Conservation (phyloP, 2,113 vertebrate species). For the Psophia crepitans region DNA sequence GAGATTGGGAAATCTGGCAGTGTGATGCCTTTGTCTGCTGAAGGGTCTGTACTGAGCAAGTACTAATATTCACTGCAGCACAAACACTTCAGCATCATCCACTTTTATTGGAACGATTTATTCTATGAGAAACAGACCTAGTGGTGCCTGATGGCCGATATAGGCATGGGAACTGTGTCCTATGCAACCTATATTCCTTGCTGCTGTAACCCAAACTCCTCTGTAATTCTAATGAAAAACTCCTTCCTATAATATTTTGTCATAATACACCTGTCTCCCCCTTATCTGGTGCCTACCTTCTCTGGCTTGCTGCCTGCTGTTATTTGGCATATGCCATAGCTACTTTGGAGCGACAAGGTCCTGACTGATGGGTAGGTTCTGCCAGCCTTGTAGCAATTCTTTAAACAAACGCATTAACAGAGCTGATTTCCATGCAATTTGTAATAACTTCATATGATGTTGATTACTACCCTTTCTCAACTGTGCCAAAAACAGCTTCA, state of each 20-base stretch:
- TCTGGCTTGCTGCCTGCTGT: background rate
- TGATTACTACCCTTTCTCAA: background rate
- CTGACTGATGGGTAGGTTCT: background rate
- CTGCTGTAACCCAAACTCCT: background rate
- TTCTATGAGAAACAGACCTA: background rate
- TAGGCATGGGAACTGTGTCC: rapidly evolving
- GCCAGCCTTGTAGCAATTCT: background rate
- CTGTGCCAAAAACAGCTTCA: background rate
- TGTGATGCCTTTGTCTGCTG: background rate
- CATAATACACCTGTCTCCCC: background rate
- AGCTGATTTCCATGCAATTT: background rate
- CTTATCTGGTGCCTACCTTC: background rate
- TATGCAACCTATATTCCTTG: background rate
- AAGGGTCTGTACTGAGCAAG: background rate
- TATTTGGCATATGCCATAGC: background rate
- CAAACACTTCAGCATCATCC: background rate
- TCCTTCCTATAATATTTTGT: background rate
- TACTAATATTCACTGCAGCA: background rate
- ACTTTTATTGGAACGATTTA: background rate
- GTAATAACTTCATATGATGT: background rate
- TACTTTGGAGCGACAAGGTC: background rate
- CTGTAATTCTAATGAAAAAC: background rate
- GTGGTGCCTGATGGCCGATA: background rate
- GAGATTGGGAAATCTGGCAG: background rate
- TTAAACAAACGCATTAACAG: background rate